Evolutionary conservation across 2,888 invertebrate genomes (phyloP).

Genomic region (Cryptophagus acutangulus): DNA sequence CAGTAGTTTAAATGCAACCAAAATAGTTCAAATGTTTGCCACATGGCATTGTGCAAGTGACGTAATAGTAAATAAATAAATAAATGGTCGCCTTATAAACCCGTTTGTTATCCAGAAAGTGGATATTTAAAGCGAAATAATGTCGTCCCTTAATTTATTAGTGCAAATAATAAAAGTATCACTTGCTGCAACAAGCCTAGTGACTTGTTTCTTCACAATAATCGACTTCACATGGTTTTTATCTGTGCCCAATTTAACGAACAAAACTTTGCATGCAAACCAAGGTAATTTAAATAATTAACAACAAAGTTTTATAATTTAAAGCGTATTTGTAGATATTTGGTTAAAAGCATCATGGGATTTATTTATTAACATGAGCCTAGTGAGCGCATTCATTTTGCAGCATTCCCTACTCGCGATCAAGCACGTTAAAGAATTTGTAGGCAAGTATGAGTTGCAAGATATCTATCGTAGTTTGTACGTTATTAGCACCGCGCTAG

Average conservation of each 20-base stretch:
- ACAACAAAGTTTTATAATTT: not conserved
- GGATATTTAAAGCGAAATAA: too few species aligned
- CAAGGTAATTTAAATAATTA: conserved; percentile 4
- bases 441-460: conserved; percentile 46
- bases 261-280: conserved; percentile 10
- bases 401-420: conserved; percentile 57
- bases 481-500: conserved; percentile 48
- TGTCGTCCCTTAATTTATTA: too few species aligned
- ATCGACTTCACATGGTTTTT: conserved; percentile 54
- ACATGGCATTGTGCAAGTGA: too few species aligned
- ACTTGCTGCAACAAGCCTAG: too few species aligned
- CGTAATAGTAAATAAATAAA: too few species aligned
- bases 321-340: conserved; percentile 31
- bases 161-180: too few species aligned
- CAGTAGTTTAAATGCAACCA: too few species aligned
- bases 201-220: conserved; percentile 52
- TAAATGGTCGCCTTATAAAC: too few species aligned
- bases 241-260: conserved; percentile 47
- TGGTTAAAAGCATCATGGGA: conserved; percentile 46
- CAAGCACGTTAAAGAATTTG: conserved; percentile 46
- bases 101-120: too few species aligned
- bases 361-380: conserved; percentile 47
- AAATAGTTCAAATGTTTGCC: too few species aligned
- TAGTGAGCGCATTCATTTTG: conserved; percentile 53
- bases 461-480: conserved; percentile 50